phyloP scores from a whole-genome alignment of 2,113 vertebrate genomes.

The Vireo altiloquus region DNA sequence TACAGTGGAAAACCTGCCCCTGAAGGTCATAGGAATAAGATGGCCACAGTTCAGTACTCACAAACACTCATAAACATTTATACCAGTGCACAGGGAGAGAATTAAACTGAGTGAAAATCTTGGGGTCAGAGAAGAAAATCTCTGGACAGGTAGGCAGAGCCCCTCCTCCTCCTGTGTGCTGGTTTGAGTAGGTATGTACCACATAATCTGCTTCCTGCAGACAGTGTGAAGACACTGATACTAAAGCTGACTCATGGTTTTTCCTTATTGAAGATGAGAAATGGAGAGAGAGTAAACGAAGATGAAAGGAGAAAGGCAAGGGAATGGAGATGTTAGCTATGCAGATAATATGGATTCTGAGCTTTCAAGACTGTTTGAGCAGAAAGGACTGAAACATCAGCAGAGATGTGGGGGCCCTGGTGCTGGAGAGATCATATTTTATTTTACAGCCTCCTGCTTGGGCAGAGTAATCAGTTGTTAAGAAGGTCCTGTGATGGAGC shows the following conservation, averaged over 20 bases:
- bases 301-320: slow-evolving; percentile 33
- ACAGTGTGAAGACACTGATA: neutral
- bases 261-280: slow-evolving; percentile 41
- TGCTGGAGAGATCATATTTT: neutral
- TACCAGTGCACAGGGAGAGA: neutral
- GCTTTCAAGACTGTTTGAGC: slow-evolving; percentile 13
- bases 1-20: neutral
- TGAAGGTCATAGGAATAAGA: neutral
- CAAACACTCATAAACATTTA: neutral
- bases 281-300: neutral
- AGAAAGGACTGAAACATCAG: neutral
- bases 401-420: neutral
- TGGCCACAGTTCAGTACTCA: neutral
- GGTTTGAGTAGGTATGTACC: neutral
- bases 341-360: slow-evolving; percentile 3
- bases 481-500: neutral
- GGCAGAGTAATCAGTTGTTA: neutral
- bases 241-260: slow-evolving; percentile 28
- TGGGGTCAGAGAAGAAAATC: neutral
- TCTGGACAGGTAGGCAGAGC: neutral
- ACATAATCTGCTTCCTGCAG: slow-evolving; percentile 42
- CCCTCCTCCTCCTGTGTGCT: neutral
- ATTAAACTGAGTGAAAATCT: neutral
- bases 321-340: slow-evolving; percentile 44
- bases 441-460: neutral